Conservation (phyloP, 1,140 invertebrate genomes). For the Charaxes varanes region DNA sequence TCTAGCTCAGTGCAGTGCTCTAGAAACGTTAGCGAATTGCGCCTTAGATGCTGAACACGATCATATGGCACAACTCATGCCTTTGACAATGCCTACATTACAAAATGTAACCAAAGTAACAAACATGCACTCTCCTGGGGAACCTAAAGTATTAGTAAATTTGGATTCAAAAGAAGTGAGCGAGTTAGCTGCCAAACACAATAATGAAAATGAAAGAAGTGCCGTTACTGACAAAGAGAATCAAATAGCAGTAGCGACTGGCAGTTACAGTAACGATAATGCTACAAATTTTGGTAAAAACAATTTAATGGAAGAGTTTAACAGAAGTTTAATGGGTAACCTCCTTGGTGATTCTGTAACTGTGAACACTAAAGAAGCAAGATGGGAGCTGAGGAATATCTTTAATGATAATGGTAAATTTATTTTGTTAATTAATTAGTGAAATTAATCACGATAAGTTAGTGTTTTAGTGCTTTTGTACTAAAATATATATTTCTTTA, state of each 20-base stretch:
- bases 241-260: slow-evolving; percentile 24
- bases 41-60: slow-evolving; percentile 63
- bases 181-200: slow-evolving; percentile 48
- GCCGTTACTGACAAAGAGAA: slow-evolving; percentile 48
- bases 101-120: slow-evolving; percentile 65
- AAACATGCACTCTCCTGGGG: slow-evolving; percentile 62
- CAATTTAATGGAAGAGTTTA: slow-evolving; percentile 68
- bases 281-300: slow-evolving; percentile 51
- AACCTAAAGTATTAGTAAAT: slow-evolving; percentile 64
- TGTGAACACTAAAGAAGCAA: slow-evolving; percentile 77
- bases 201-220: slow-evolving; percentile 41
- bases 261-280: slow-evolving; percentile 28
- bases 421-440: neutral
- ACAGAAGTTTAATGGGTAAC: slow-evolving; percentile 67
- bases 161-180: slow-evolving; percentile 65
- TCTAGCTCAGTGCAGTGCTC: slow-evolving; percentile 57
- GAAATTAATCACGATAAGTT: too few species aligned
- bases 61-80: slow-evolving; percentile 62
- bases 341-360: slow-evolving; percentile 72
- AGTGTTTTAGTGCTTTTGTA: too few species aligned
- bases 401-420: slow-evolving; percentile 65
- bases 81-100: slow-evolving; percentile 51
- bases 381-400: slow-evolving; percentile 65
- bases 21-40: slow-evolving; percentile 67
- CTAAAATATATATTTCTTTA: too few species aligned